Evolutionary conservation across 2,888 invertebrate species (phyloP).

Genomic region (Halocaridina rubra): DNA sequence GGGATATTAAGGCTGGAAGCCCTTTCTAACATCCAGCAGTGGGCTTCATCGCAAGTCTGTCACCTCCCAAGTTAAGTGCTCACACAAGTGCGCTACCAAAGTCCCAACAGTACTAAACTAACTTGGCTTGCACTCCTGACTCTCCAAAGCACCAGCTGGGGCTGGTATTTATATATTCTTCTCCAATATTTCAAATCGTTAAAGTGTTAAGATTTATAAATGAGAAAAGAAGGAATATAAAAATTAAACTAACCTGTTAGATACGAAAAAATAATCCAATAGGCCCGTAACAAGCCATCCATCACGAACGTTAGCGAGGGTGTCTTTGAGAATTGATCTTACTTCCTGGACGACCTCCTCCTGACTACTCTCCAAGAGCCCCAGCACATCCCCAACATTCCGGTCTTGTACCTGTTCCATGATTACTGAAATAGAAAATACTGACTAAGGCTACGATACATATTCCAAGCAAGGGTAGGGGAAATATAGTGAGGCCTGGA

Average conservation of each 20-base stretch:
- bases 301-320: conserved; percentile 45
- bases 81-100: too few relatives aligned
- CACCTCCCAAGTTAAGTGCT: too few relatives aligned
- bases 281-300: conserved; percentile 59
- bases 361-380: conserved; percentile 47
- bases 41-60: too few relatives aligned
- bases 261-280: conserved; percentile 56
- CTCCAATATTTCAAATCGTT: background rate
- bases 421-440: background rate
- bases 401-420: conserved; percentile 30
- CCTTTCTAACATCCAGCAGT: too few relatives aligned
- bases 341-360: conserved; percentile 53
- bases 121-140: too few relatives aligned
- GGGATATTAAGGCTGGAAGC: too few relatives aligned
- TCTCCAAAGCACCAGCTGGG: too few relatives aligned
- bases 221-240: background rate
- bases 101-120: background rate
- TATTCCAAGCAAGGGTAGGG: too few relatives aligned
- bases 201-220: background rate
- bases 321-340: conserved; percentile 38
- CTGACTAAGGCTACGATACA: too few relatives aligned
- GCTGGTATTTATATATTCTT: too few relatives aligned
- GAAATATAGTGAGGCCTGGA: too few relatives aligned
- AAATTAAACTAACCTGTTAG: conserved; percentile 49
- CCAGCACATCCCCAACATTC: conserved; percentile 50